Evolutionary conservation across 2,113 vertebrate species (phyloP).

Genomic region (Hippopotamus amphibius): DNA sequence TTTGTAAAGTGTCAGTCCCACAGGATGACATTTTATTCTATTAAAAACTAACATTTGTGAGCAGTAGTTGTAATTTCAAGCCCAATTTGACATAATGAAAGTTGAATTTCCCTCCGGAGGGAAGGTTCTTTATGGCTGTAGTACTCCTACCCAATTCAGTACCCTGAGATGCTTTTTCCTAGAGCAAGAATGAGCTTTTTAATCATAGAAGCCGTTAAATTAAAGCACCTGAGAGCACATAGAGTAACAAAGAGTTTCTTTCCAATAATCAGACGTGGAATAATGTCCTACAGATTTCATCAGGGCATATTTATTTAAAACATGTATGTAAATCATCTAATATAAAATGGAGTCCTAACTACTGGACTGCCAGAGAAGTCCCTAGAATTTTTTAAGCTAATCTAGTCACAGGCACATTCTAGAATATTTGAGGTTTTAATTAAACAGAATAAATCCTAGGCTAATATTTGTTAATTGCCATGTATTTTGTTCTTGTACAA

Average conservation of each 20-base stretch:
- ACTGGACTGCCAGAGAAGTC: no score
- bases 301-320: background rate
- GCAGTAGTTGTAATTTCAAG: constrained; percentile 71
- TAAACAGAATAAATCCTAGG: background rate
- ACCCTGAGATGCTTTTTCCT: constrained; percentile 56
- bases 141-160: background rate
- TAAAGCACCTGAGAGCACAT: background rate
- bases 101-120: constrained; percentile 67
- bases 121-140: background rate
- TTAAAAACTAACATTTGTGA: constrained; percentile 79
- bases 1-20: constrained; percentile 67
- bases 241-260: background rate
- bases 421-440: background rate
- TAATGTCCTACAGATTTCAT: background rate
- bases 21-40: constrained; percentile 67
- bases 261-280: constrained; percentile 16
- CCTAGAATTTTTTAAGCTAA: background rate
- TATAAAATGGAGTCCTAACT: background rate
- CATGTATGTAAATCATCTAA: background rate
- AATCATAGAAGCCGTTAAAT: background rate
- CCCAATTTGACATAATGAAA: constrained; percentile 73
- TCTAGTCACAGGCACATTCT: background rate
- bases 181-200: constrained; percentile 23
- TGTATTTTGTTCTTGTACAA: background rate
- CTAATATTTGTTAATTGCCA: background rate